phyloP scores from a whole-genome alignment of 2,888 invertebrate genomes.

The Bhutanitis thaidina region DNA sequence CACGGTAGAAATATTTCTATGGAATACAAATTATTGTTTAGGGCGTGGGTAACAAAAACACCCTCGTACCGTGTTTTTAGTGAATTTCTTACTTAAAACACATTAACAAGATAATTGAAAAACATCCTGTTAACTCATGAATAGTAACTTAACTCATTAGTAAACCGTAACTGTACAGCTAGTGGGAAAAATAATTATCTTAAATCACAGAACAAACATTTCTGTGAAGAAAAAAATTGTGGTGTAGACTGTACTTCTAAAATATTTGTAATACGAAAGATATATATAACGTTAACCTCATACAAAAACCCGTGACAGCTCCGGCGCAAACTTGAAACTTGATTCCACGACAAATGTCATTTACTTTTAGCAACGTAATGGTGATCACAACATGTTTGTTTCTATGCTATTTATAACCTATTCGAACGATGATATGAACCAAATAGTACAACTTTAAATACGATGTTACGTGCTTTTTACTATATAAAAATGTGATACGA shows the following conservation, averaged over 20 bases:
- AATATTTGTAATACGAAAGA: no score
- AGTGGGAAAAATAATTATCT: no score
- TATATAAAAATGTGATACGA: neutral
- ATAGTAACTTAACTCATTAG: no score
- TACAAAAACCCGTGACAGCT: neutral
- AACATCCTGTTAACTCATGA: no score
- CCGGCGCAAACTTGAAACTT: neutral
- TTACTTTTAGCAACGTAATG: neutral
- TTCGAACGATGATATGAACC: neutral
- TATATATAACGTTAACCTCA: neutral
- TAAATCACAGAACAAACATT: no score
- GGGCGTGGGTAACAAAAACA: no score
- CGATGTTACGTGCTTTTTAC: neutral
- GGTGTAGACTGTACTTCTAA: neutral
- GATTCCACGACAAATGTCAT: neutral
- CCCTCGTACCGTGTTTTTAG: no score
- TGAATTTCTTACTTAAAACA: no score
- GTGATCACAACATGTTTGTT: neutral
- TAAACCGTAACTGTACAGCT: no score
- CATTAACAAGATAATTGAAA: no score
- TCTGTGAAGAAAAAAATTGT: neutral
- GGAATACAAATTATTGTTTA: no score
- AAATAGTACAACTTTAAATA: neutral
- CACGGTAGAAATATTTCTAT: no score
- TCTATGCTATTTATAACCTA: neutral